phyloP scores from a whole-genome alignment of 2,113 vertebrate genomes.

The Larimichthys polyactis region DNA sequence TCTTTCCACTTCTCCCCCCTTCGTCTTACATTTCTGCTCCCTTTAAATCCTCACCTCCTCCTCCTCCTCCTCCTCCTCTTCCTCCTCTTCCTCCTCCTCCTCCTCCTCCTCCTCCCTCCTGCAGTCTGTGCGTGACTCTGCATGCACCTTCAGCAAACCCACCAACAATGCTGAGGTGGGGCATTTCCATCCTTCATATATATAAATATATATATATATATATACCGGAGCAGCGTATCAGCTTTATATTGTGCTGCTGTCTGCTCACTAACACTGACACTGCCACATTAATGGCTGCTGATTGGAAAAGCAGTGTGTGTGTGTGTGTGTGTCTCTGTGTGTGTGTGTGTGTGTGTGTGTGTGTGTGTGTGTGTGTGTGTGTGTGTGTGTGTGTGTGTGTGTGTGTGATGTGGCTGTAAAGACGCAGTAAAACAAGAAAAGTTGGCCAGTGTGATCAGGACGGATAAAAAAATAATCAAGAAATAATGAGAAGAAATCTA shows the following conservation, averaged over 20 bases:
- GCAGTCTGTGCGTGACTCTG: constrained; percentile 64
- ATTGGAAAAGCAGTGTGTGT: background rate
- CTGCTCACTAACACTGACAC: background rate
- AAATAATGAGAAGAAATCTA: background rate
- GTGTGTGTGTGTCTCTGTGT: too few species aligned
- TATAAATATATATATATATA: background rate
- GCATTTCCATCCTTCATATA: constrained; percentile 29
- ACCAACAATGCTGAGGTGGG: constrained; percentile 46
- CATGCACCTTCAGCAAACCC: constrained; percentile 58
- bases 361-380: background rate
- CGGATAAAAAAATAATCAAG: background rate
- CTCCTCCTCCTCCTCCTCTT: too few species aligned
- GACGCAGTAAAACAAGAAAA: too few species aligned
- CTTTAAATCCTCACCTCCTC: constrained; percentile 8
- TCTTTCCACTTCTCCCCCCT: background rate
- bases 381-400: background rate
- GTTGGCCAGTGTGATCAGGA: background rate
- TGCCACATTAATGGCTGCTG: background rate
- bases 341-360: too few species aligned
- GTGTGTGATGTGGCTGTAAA: background rate
- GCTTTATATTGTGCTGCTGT: background rate
- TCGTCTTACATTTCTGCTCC: background rate
- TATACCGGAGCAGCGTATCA: too few species aligned
- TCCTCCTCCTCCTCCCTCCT: constrained; percentile 39
- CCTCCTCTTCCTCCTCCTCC: constrained; percentile 8